phyloP scores from a whole-genome alignment of 2,797 vertebrate species.

The Pempheris klunzingeri region DNA sequence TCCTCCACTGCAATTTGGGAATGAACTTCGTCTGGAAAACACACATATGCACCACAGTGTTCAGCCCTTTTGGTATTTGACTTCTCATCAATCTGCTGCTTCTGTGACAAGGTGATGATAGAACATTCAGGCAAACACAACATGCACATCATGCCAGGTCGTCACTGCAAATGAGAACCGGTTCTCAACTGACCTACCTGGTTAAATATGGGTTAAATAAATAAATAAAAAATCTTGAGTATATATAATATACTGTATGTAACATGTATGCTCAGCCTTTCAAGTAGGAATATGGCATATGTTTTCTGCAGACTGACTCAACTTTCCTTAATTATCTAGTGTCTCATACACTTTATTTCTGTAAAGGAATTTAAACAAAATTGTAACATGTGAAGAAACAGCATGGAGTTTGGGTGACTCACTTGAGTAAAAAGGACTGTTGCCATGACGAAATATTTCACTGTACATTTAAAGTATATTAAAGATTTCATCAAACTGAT shows the following conservation, averaged over 20 bases:
- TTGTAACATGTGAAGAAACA: neutral
- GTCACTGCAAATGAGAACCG: no score
- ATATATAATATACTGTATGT: neutral
- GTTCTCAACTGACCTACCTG: no score
- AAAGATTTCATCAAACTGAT: neutral
- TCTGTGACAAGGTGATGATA: neutral
- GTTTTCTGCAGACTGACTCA: neutral
- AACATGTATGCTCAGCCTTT: neutral
- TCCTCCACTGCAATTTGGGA: slow-evolving; percentile 86
- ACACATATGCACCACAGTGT: slow-evolving; percentile 28
- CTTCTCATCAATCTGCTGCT: neutral
- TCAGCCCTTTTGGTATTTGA: neutral
- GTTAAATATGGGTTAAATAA: no score
- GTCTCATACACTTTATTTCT: neutral
- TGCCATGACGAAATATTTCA: neutral
- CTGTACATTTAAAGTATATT: no score
- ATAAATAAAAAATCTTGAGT: no score
- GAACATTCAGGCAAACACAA: no score
- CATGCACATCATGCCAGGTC: no score
- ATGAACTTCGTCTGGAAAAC: slow-evolving; percentile 56
- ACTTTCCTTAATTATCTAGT: neutral
- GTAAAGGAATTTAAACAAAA: neutral
- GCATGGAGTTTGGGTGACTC: neutral
- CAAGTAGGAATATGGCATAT: neutral
- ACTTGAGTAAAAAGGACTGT: neutral